Base-by-base conservation (phyloP, 2,797 vertebrate genomes). In the Labroides dimidiatus region DNA sequence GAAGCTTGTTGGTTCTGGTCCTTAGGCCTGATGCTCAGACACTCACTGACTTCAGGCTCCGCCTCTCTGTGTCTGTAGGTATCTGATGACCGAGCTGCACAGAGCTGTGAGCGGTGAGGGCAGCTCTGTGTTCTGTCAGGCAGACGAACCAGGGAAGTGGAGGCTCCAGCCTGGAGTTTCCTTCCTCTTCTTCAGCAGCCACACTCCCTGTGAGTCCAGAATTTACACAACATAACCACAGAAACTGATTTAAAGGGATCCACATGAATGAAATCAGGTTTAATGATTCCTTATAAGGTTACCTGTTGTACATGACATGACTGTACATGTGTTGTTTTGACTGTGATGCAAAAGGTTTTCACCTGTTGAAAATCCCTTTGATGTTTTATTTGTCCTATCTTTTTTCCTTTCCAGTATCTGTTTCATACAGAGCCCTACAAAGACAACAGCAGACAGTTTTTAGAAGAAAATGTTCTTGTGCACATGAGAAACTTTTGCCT, bases 171-270 rank as follows among this genome's bases (percentile, higher is more conserved):
- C 94, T 0, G 91, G 84, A 39, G 82, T 95, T 14, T 69, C 75
- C 8, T 99, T 99, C 88, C 50, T 97, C 65, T 96, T 99, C 88
- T 99, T 98, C 81, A 95, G 91, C 72, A 99, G 97, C 77, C 97
- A 98, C 72, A 99, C 97, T 4, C 97, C 97, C 7, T 99, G 98
- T 99, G 85, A 96, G 97, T 88, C 36, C 33, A 11, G 4, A 30
- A 7, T 39, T 47, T 17, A 36, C 39, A 12, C 8, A 27, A 24
- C 21, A 49, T 16, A 7, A 49, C 23, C 20, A 24, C 13, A 47
- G 23, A 49, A 19, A 45, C 9, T 3, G 10, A 19, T 45, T 20
- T 3, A 45, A 45, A 17, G 11, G 5, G 1, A 39, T 14, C 37
- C 2, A 36, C 24, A 27, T 36, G n/a, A 41, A 36, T 20, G 10